phyloP scores from a whole-genome alignment of 1,140 invertebrate genomes.

The Solenopsis invicta region DNA sequence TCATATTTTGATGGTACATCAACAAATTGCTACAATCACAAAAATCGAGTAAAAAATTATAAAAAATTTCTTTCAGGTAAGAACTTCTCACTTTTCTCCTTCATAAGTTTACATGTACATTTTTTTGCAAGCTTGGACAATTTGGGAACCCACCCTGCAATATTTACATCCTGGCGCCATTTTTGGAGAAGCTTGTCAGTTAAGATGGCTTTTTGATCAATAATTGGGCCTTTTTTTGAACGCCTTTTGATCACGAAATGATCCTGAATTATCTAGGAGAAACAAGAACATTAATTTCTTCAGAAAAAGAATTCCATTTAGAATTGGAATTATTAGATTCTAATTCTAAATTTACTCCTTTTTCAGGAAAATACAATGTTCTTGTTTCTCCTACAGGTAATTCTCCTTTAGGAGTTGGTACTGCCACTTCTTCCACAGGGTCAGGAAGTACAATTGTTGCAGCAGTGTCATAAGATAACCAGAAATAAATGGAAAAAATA shows the following conservation, averaged over 20 bases:
- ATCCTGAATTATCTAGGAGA: too few relatives aligned
- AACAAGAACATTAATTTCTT: too few relatives aligned
- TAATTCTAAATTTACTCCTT: background rate
- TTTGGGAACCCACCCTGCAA: background rate
- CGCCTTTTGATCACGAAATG: background rate
- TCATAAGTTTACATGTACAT: background rate
- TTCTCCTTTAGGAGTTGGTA: background rate
- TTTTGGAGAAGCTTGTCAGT: fast-evolving
- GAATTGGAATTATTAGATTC: too few relatives aligned
- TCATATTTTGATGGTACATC: background rate
- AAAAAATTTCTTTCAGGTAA: background rate
- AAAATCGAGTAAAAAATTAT: background rate
- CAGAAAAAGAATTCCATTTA: too few relatives aligned
- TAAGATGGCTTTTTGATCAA: background rate
- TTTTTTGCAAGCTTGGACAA: slow-evolving; percentile 4
- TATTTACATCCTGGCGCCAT: background rate
- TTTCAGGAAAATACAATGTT: background rate
- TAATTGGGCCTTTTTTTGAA: background rate
- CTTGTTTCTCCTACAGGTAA: background rate
- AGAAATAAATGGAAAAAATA: too few relatives aligned
- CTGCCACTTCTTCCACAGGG: background rate
- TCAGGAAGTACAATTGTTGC: background rate
- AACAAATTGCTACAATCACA: background rate
- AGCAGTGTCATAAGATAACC: too few relatives aligned
- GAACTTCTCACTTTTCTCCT: background rate